A percentile compares a stretch with the other conserved stretches of the same genome.
phyloP scores from a whole-genome alignment of 2,888 invertebrate species.

The Crioceris asparagi region DNA sequence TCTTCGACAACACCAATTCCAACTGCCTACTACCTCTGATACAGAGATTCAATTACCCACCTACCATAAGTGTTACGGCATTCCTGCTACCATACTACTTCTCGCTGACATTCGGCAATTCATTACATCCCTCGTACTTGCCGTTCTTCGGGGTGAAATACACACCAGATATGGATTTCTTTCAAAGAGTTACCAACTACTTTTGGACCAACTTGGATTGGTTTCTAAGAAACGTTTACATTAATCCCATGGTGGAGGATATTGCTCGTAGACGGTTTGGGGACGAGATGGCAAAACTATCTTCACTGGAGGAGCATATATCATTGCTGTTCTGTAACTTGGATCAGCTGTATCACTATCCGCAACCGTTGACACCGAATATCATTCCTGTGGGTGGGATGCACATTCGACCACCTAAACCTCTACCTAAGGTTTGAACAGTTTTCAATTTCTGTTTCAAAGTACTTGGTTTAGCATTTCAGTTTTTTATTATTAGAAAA shows the following conservation, averaged over 20 bases:
- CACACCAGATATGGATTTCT: slow-evolving; percentile 19
- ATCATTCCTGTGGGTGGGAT: slow-evolving; percentile 30
- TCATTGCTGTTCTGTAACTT: slow-evolving; percentile 24
- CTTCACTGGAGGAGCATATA: slow-evolving; percentile 20
- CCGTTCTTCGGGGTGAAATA: slow-evolving; percentile 17
- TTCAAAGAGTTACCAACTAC: slow-evolving; percentile 20
- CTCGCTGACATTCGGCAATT: slow-evolving; percentile 16
- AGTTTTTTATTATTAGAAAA: no score
- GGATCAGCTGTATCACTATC: slow-evolving; percentile 24
- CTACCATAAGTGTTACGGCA: slow-evolving; percentile 21
- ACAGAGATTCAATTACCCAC: slow-evolving; percentile 26
- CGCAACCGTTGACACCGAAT: slow-evolving; percentile 27
- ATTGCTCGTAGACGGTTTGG: slow-evolving; percentile 18
- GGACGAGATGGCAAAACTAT: slow-evolving; percentile 12
- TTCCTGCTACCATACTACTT: slow-evolving; percentile 15
- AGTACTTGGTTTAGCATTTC: no score
- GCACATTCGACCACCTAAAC: slow-evolving; percentile 15
- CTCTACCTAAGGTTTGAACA: slow-evolving; percentile 1
- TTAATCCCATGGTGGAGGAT: slow-evolving; percentile 10
- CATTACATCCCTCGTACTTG: slow-evolving; percentile 19
- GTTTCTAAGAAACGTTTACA: slow-evolving; percentile 1
- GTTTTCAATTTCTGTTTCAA: no score
- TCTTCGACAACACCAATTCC: slow-evolving; percentile 23
- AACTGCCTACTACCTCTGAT: slow-evolving; percentile 24
- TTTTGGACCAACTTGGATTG: slow-evolving; percentile 11